Conservation (phyloP, 2,888 invertebrate species). For the Ceraclea dissimilis region DNA sequence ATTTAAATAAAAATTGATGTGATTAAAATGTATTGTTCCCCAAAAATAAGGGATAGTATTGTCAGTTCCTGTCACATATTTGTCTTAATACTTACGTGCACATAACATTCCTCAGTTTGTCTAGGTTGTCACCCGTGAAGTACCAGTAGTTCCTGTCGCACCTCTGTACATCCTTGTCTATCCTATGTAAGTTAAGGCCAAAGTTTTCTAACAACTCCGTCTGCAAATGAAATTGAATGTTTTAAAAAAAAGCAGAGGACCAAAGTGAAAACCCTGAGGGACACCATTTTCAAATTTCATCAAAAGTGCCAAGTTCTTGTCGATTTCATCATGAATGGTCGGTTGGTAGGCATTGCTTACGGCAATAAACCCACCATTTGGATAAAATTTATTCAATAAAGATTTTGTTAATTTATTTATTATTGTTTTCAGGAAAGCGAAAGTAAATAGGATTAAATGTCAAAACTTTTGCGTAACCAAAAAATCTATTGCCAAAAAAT, state of each 20-base stretch:
- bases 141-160: slow-evolving; percentile 94
- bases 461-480: background rate
- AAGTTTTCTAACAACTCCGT: slow-evolving; percentile 77
- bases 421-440: background rate
- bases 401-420: background rate
- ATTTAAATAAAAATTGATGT: too few species aligned
- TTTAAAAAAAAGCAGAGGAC: too few species aligned
- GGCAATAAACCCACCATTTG: too few species aligned
- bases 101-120: slow-evolving; percentile 90
- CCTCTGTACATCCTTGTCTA: slow-evolving; percentile 93
- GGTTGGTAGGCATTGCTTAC: too few species aligned
- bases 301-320: too few species aligned
- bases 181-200: slow-evolving; percentile 85
- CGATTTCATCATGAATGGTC: slow-evolving; percentile 28
- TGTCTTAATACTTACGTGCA: slow-evolving; percentile 96
- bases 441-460: too few species aligned
- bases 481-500: background rate
- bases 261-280: too few species aligned
- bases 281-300: too few species aligned
- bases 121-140: slow-evolving; percentile 82
- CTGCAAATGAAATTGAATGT: slow-evolving; percentile 51
- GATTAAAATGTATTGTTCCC: too few species aligned
- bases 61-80: too few species aligned
- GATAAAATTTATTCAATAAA: too few species aligned
- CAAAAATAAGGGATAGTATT: too few species aligned